phyloP scores from a whole-genome alignment of 2,888 invertebrate genomes.

The Nomada fucata region DNA sequence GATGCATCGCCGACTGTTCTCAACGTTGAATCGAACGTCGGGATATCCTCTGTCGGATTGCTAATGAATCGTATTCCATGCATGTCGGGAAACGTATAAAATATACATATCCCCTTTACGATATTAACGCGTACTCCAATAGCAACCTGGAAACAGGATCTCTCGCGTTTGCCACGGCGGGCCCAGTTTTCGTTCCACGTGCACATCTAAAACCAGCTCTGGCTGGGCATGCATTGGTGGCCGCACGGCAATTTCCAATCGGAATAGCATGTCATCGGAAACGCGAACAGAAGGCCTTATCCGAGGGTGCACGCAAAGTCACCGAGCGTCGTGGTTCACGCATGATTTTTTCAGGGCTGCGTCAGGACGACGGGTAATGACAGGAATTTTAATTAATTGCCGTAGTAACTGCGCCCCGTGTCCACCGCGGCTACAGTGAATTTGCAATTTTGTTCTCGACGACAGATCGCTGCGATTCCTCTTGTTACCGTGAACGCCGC shows the following conservation, averaged over 20 bases:
- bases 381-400: conserved; percentile 76
- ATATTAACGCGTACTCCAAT: background rate
- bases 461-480: conserved; percentile 37
- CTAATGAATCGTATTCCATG: too few relatives aligned
- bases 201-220: conserved; percentile 19
- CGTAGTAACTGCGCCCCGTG: conserved; percentile 66
- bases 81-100: too few relatives aligned
- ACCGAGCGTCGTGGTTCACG: conserved; percentile 49
- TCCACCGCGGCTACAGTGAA: conserved; percentile 58
- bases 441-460: conserved; percentile 74
- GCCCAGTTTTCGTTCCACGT: conserved; percentile 5
- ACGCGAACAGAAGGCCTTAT: conserved; percentile 47
- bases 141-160: background rate
- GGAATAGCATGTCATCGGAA: conserved; percentile 53
- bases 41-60: too few relatives aligned
- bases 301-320: conserved; percentile 55
- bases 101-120: background rate
- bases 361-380: conserved; percentile 61
- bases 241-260: conserved; percentile 49
- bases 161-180: background rate
- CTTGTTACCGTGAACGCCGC: background rate
- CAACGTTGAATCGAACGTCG: too few relatives aligned
- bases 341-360: conserved; percentile 56
- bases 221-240: conserved; percentile 7
- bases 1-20: too few relatives aligned